phyloP scores from a whole-genome alignment of 2,888 invertebrate species.

The Pachymerium ferrugineum region DNA sequence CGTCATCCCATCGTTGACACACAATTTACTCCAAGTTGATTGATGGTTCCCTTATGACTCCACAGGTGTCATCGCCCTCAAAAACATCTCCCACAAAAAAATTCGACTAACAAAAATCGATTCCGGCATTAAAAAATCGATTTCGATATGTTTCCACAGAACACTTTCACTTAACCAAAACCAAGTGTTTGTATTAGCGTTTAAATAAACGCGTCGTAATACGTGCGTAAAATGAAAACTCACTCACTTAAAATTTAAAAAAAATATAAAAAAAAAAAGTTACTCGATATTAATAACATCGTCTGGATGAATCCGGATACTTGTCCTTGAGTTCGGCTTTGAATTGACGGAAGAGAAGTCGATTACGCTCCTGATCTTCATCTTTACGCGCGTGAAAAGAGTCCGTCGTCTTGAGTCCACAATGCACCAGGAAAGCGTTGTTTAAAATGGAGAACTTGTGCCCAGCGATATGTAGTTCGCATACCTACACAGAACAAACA shows the following conservation, averaged over 20 bases:
- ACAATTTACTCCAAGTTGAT: not conserved
- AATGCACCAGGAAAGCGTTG: slow-evolving; percentile 54
- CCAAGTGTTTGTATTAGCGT: too few relatives aligned
- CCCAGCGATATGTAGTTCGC: slow-evolving; percentile 55
- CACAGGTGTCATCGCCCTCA: not conserved
- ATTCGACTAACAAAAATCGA: not conserved
- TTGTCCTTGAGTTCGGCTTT: slow-evolving; percentile 53
- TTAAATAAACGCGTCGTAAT: too few relatives aligned
- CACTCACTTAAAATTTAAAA: too few relatives aligned
- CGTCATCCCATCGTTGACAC: too few relatives aligned
- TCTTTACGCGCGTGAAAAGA: slow-evolving; percentile 52
- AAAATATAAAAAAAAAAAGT: not conserved
- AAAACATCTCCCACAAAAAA: too few relatives aligned
- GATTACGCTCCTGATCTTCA: slow-evolving; percentile 51
- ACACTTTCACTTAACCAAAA: too few relatives aligned
- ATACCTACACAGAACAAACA: slow-evolving; percentile 46
- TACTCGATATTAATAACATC: slow-evolving; percentile 45
- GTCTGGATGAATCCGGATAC: slow-evolving; percentile 52
- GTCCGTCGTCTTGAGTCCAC: slow-evolving; percentile 51
- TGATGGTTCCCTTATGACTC: not conserved
- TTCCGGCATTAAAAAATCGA: not conserved
- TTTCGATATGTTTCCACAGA: not conserved
- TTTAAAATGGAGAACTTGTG: slow-evolving; percentile 54
- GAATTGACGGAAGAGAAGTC: slow-evolving; percentile 52
- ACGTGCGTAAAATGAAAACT: too few relatives aligned